Evolutionary conservation across 2,888 invertebrate genomes (phyloP).

Genomic region (Cylindroiulus punctatus): DNA sequence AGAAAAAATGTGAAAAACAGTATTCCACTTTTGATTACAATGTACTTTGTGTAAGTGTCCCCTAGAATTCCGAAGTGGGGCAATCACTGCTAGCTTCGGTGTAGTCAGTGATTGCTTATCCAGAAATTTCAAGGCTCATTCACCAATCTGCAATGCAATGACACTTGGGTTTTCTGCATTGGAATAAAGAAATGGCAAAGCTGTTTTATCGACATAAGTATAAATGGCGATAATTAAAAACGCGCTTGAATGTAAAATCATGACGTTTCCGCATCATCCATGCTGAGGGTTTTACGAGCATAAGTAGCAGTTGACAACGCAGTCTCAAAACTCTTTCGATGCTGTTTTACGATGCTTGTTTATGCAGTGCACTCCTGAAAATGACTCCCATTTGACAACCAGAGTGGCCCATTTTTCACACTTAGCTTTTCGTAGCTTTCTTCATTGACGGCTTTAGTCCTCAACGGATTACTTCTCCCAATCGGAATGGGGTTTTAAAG

Average conservation of each 20-base stretch:
- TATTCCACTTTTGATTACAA: not conserved
- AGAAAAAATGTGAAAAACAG: no score
- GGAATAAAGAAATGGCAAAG: not conserved
- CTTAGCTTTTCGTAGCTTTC: slow-evolving; percentile 15
- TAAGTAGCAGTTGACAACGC: not conserved
- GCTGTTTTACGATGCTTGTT: slow-evolving; percentile 38
- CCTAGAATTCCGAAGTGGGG: not conserved
- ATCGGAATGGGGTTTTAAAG: not conserved
- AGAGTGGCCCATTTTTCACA: not conserved
- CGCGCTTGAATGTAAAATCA: not conserved
- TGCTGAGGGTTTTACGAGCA: not conserved
- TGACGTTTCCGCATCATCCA: not conserved
- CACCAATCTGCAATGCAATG: not conserved
- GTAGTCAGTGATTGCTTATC: not conserved
- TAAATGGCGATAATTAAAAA: not conserved
- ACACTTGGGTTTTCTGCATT: not conserved
- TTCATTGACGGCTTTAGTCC: not conserved
- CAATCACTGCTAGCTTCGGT: not conserved
- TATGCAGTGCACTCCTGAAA: slow-evolving; percentile 31
- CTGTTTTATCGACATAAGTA: not conserved
- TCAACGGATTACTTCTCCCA: not conserved
- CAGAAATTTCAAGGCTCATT: not conserved
- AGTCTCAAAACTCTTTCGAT: not conserved
- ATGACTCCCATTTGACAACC: slow-evolving; percentile 43
- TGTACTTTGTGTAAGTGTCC: not conserved